These are phyloP conservation scores for Pegoplata infirma DNA, from an alignment of 2,888 invertebrate species.

Conservation along the genomic window DNA sequence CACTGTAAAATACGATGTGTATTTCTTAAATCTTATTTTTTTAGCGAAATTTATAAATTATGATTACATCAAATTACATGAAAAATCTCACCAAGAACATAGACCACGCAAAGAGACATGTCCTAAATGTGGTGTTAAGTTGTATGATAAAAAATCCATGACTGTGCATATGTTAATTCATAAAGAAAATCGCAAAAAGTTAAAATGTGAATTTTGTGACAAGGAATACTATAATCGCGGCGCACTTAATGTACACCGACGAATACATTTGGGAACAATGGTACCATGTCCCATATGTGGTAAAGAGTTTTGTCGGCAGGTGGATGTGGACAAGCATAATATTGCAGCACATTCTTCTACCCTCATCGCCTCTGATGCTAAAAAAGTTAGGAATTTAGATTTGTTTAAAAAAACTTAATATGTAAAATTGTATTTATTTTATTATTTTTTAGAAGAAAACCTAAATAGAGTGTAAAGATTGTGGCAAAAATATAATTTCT, in stretches of 20 bases:
- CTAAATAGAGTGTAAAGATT: conserved; percentile 7
- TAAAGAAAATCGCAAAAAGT: conserved; percentile 13
- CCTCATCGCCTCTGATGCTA: background rate
- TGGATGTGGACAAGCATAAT: conserved; percentile 17
- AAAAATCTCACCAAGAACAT: background rate
- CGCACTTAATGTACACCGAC: conserved; percentile 15
- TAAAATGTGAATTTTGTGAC: conserved; percentile 36
- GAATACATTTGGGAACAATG: conserved; percentile 29
- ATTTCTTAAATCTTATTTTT: background rate
- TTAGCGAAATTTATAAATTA: background rate
- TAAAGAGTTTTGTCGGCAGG: conserved; percentile 18
- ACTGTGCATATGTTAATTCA: conserved; percentile 10
- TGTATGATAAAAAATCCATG: background rate
- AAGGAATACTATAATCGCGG: conserved; percentile 22
- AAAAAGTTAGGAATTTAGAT: background rate
- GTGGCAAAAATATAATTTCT: background rate
- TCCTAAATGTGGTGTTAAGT: conserved; percentile 14
- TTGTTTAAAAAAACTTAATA: background rate
- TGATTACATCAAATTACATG: background rate
- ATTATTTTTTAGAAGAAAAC: background rate
- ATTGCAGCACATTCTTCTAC: conserved; percentile 12
- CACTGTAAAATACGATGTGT: background rate
- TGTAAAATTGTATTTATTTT: background rate
- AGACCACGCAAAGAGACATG: background rate
- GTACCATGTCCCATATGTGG: conserved; percentile 21